Evolutionary conservation across 2,797 vertebrate genomes (phyloP), one percentile per base, ranked within the genome.

Genomic region (Pangasius krempfi): DNA sequence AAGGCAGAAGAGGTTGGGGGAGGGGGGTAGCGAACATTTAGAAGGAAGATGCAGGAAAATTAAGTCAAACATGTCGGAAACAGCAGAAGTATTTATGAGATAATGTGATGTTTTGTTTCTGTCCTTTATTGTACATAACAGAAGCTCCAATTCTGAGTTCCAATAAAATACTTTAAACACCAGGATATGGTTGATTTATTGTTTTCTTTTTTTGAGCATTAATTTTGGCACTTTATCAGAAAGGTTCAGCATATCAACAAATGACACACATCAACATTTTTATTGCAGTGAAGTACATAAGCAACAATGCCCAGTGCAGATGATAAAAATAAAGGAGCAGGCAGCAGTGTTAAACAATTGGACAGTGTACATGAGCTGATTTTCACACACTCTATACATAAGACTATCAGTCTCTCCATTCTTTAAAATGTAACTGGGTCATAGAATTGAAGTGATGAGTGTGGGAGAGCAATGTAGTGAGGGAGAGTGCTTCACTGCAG

Each of bases 61-160:
- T 58, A 88, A 50, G 22, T 76, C 87, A 90, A 64, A 50, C 82
- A 40, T 89, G 78, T 83, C n/a, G 80, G 85, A 40, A 90, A 92
- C 91, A 95, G 89, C 91, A 91, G 88, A 92, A 93, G 87, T 93
- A 96, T 96, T 96, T 96, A 96, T 95, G 90, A 92, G 93, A 92
- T 92, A 93, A 93, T 94, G 93, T 95, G 92, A 92, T 76, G 90
- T 93, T 92, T 92, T 93, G 92, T 95, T 95, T 95, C 93, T 95
- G 94, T 95, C 94, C 89, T 91, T 92, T 94, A 93, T 95, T 96
- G 96, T 96, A 96, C 92, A 96, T 96, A 96, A 94, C 92, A 95
- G 94, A 94, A 95, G 92, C 93, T 93, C 92, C 94, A 92, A 94
- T 94, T 95, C 93, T 88, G 82, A 93, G 93, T 90, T 89, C 30